Percentiles rank a stretch among this genome's conserved stretches.
Evolutionary conservation across 2,113 vertebrate genomes (phyloP).

Genomic region (Rhabdornis inornatus): DNA sequence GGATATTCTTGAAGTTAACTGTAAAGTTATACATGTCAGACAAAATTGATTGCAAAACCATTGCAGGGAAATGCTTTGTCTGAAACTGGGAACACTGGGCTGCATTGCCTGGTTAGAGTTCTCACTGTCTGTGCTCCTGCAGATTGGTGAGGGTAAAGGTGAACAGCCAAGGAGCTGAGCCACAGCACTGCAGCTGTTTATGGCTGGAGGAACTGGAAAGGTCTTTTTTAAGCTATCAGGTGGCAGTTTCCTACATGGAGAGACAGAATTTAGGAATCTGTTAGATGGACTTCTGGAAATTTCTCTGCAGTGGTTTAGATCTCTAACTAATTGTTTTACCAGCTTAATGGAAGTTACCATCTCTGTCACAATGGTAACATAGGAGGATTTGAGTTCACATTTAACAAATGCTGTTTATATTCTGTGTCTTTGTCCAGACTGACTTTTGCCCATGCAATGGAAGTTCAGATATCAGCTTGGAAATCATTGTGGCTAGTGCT

Average conservation of each 20-base stretch:
- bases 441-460: background rate
- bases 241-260: background rate
- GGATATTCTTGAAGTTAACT: background rate
- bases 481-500: background rate
- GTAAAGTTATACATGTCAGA: background rate
- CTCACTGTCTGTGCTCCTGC: fast-evolving
- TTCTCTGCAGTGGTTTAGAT: background rate
- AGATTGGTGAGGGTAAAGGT: background rate
- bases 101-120: background rate
- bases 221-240: background rate
- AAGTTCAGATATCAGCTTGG: background rate
- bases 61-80: too few species aligned
- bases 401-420: background rate
- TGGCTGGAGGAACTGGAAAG: background rate
- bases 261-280: background rate
- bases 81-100: background rate
- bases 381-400: background rate
- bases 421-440: background rate
- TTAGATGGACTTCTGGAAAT: background rate
- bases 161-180: background rate
- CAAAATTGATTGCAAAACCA: background rate
- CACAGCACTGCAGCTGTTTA: fast-evolving
- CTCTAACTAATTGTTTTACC: background rate
- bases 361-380: background rate
- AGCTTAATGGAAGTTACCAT: background rate